A percentile compares a stretch with the other conserved stretches of the same genome.
Conservation (phyloP, 2,113 vertebrate genomes). For the Lampris megalopsis region DNA sequence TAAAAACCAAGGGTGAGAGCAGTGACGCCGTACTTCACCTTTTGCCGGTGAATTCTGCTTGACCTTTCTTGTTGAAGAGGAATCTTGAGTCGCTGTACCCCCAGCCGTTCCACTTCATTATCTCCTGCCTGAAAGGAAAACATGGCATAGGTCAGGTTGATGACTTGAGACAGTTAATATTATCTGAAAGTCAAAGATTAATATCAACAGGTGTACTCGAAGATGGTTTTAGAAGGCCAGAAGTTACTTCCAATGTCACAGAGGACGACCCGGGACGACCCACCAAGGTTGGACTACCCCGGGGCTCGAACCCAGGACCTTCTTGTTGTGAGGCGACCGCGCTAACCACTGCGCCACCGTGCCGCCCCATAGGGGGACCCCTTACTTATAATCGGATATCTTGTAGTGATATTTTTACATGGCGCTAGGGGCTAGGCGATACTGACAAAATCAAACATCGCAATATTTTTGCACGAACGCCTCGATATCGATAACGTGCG, state of each 20-base stretch:
- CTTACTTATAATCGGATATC: conserved; percentile 2
- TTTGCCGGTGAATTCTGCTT: conserved; percentile 96
- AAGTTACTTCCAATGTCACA: no score
- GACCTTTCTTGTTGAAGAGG: conserved; percentile 96
- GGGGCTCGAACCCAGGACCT: no score
- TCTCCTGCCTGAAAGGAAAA: conserved; percentile 88
- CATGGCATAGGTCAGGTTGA: conserved; percentile 19
- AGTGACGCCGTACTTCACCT: conserved; percentile 80
- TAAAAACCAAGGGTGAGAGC: background rate
- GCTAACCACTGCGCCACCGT: no score
- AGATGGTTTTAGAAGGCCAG: no score
- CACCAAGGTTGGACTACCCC: no score
- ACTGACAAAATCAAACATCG: no score
- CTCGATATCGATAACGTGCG: no score
- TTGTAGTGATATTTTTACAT: conserved; percentile 10
- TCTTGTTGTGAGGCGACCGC: no score
- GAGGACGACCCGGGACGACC: no score
- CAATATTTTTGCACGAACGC: no score
- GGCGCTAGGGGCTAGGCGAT: background rate
- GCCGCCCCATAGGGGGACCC: no score
- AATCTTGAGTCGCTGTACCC: conserved; percentile 97
- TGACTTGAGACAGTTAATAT: background rate
- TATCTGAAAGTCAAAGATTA: background rate
- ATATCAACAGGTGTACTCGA: no score
- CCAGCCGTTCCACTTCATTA: conserved; percentile 99